Conservation (phyloP, 2,888 invertebrate genomes). For the Glyphotaelius pellucidus region DNA sequence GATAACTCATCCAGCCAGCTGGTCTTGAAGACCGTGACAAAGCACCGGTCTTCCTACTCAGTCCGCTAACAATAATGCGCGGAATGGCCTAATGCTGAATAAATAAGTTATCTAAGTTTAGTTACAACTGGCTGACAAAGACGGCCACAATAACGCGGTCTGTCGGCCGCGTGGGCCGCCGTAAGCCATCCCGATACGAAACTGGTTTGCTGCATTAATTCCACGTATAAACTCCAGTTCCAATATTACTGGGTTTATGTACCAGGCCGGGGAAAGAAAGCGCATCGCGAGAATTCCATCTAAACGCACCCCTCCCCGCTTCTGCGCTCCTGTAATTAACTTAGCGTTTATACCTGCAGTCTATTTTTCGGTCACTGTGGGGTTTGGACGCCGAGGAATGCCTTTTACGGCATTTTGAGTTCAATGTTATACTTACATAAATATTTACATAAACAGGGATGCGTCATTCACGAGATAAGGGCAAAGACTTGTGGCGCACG, state of each 20-base stretch:
- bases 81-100: conserved; percentile 2
- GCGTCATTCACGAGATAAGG: background rate
- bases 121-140: conserved; percentile 31
- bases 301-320: conserved; percentile 13
- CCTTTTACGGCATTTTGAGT: background rate
- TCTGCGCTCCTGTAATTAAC: conserved; percentile 33
- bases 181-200: conserved; percentile 45
- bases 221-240: conserved; percentile 58
- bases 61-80: background rate
- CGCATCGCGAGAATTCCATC: conserved; percentile 54
- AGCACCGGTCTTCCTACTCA: background rate
- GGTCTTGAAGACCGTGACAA: background rate
- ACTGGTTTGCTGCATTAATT: conserved; percentile 62
- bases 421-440: conserved; percentile 8
- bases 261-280: conserved; percentile 55
- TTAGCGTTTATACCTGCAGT: conserved; percentile 33
- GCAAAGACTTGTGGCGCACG: background rate
- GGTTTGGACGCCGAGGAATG: background rate
- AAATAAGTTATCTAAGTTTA: conserved; percentile 29
- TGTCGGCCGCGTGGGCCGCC: conserved; percentile 48
- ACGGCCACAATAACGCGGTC: background rate
- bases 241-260: conserved; percentile 59
- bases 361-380: conserved; percentile 18
- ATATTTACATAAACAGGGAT: conserved; percentile 15
- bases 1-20: background rate